These are phyloP conservation scores for Caenorhabditis sp. DNA, from an alignment of 2,888 invertebrate species.

Conservation along the genomic window DNA sequence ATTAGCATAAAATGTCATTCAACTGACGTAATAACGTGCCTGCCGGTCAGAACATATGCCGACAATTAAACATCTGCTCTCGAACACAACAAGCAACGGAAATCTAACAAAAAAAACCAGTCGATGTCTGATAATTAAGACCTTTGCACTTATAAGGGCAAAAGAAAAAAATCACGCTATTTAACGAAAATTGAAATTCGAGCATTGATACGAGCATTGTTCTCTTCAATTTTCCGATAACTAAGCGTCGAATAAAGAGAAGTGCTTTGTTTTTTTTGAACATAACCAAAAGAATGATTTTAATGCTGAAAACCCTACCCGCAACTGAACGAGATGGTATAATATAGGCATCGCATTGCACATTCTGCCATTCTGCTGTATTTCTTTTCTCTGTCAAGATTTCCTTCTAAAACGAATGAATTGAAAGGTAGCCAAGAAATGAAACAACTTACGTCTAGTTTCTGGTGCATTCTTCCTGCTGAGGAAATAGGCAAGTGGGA, in stretches of 20 bases:
- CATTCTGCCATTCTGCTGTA: slow-evolving; percentile 82
- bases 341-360: slow-evolving; percentile 79
- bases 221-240: neutral
- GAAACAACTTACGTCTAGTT: slow-evolving; percentile 43
- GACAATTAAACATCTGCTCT: neutral
- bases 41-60: neutral
- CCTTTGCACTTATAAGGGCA: neutral
- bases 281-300: neutral
- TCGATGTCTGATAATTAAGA: neutral
- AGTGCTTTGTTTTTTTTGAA: no score
- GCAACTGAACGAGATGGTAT: slow-evolving; percentile 69
- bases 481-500: slow-evolving; percentile 60
- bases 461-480: slow-evolving; percentile 59
- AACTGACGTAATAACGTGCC: neutral
- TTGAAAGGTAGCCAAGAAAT: neutral
- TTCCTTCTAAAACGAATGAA: slow-evolving; percentile 57
- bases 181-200: neutral
- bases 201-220: neutral
- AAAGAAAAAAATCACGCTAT: slow-evolving; percentile 20
- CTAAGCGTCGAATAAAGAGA: no score
- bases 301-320: slow-evolving; percentile 67
- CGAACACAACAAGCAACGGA: neutral
- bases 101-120: neutral
- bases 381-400: slow-evolving; percentile 68
- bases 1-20: slow-evolving; percentile 5